Percentiles rank a stretch among this genome's conserved stretches.
These are phyloP conservation scores for Xestobium rufovillosum DNA, from an alignment of 2,888 invertebrate species.

Conservation along the genomic window DNA sequence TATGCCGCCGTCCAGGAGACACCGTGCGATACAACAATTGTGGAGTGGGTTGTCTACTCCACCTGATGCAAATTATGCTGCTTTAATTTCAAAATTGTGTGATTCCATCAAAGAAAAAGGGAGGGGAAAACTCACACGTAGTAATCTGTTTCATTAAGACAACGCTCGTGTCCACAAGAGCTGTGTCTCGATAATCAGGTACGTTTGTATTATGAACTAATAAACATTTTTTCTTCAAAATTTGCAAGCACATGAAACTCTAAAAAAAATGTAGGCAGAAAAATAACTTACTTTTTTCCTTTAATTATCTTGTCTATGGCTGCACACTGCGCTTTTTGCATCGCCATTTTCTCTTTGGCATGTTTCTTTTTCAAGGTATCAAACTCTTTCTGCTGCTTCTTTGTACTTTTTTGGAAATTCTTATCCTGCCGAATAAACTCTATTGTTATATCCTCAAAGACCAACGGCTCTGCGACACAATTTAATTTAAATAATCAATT, in stretches of 20 bases:
- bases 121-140: no score
- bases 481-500: neutral
- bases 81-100: no score
- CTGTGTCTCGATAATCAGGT: no score
- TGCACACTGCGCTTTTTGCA: conserved; percentile 87
- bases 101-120: no score
- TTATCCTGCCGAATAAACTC: conserved; percentile 84
- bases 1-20: no score
- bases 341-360: conserved; percentile 79
- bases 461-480: conserved; percentile 52
- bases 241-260: conserved; percentile 2
- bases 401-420: conserved; percentile 82
- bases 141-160: no score
- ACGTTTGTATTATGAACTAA: neutral
- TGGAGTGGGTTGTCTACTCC: no score
- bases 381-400: conserved; percentile 93
- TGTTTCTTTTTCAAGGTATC: conserved; percentile 89
- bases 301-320: conserved; percentile 91
- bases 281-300: conserved; percentile 71
- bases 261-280: conserved; percentile 8
- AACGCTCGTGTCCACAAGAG: no score
- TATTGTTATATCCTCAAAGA: conserved; percentile 86
- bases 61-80: no score
- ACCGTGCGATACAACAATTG: no score
- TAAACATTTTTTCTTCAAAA: neutral